These are phyloP conservation scores for Limnephilus marmoratus DNA, from an alignment of 2,888 invertebrate genomes.

Conservation along the genomic window DNA sequence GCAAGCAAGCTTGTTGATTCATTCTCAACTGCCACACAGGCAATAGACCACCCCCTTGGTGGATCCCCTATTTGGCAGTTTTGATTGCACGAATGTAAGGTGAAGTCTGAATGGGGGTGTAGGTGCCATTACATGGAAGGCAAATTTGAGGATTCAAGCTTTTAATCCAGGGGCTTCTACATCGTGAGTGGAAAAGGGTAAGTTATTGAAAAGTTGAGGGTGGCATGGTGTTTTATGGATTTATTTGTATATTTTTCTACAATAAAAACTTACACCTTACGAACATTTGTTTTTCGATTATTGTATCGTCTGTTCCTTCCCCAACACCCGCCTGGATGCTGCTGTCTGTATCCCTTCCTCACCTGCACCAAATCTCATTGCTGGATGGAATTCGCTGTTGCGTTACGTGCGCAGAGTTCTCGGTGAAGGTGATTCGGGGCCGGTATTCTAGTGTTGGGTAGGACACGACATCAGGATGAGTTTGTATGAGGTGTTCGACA, in stretches of 20 bases:
- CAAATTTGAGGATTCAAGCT: no score
- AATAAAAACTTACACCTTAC: not conserved
- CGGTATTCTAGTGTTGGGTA: no score
- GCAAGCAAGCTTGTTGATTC: not conserved
- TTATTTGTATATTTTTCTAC: conserved; percentile 16
- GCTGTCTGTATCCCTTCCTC: no score
- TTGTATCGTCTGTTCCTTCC: not conserved
- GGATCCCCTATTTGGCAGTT: not conserved
- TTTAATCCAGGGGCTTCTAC: not conserved
- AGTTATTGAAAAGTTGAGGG: not conserved
- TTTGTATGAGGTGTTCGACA: no score
- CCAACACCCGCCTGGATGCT: no score
- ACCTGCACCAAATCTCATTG: no score
- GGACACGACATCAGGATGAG: no score
- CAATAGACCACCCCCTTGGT: no score
- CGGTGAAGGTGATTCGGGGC: no score
- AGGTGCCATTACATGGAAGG: not conserved
- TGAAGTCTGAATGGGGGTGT: not conserved
- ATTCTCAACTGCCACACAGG: no score
- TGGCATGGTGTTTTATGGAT: conserved; percentile 6
- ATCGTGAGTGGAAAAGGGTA: not conserved
- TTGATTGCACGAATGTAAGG: not conserved
- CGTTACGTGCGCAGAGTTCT: no score
- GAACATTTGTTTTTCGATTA: not conserved
- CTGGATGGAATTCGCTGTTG: no score